Base-by-base conservation (phyloP, 2,113 vertebrate genomes). In the Leucosticte australis region DNA sequence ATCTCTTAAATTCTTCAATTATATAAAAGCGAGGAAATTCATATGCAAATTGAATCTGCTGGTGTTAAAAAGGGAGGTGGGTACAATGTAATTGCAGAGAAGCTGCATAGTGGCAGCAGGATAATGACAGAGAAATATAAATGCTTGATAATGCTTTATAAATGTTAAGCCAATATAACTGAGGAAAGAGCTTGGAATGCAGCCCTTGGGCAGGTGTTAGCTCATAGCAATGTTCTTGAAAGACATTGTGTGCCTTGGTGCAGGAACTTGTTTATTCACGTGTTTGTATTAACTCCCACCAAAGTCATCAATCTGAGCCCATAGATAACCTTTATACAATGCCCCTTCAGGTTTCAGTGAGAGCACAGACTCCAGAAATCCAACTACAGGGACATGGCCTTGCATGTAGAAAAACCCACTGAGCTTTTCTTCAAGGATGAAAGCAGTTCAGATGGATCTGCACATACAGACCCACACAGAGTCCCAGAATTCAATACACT, bases 1-100 rank as follows among this genome's bases (percentile, higher is more conserved):
- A 62, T 5, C 41, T 68, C 47, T 64, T 21, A 69, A 90, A 21
- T 77, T 88, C 70, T 60, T 80, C 65, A 52, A 47, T 80, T 68
- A 63, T 3, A 50, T 9, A 42, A 56, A 82, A 90, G 31, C 0
- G 0, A 83, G 33, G 67, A 76, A 91, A 89, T 84, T 89, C 78
- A 76, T 82, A 87, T 87, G 87, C 65, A 94, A 91, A 89, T 85
- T 26, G 41, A 85, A 60, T 53, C 80, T 13, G 27, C n/a, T 55
- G 65, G 41, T 65, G 68, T 68, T 79, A 50, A 62, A 81, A 89
- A 75, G 30, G 57, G 42, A 91, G 62, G 80, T 49, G n/a, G 41
- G 49, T 11, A 68, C 41, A 84, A 56, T 1, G 16, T 59, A 84
- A 87, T 60, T 87, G 74, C 44, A 91, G 77, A 87, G 80, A 60